Base-by-base conservation (phyloP, 2,797 vertebrate genomes). In the Numenius phaeopus region DNA sequence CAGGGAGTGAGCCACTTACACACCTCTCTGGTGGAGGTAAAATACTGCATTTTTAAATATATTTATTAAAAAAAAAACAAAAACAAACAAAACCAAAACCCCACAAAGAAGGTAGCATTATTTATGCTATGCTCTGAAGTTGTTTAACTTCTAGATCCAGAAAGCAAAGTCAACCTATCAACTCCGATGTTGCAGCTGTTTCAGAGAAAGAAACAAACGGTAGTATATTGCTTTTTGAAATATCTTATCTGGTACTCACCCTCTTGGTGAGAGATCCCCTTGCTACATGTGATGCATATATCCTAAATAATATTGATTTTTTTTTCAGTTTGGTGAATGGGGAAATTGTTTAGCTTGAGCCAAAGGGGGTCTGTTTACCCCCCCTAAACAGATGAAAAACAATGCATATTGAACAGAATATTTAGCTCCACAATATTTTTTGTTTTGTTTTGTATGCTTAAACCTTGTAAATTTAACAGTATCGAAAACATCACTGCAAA, bases 11-110 rank as follows among this genome's bases (percentile, higher is more conserved):
- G 79, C 18, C 49, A 19, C 83, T 95, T 88, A 83, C 66, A 93
- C 54, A 58, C 29, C 92, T 95, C 79, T 85, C 78, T 69, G 58
- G 44, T 88, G 73, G 39, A 92, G 39, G 62, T 70, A 83, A 97
- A 97, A 91, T 57, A 79, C 24, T 32, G 15, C 26, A 27, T 70
- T 90, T 79, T 29, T 29, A 76, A 79, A 77, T 54, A 54, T 16
- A 24, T 21, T 22, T 2, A 17, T 61, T 23, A 14, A n/a, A 23
- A 40, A 54, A 54, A 50, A 64, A 83, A 44, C 9, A 34, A 34
- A 46, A 20, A 54, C 50, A 46, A 64, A 79, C 55, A n/a, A 80
- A 10, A 29, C 61, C 46, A 13, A 49, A 67, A 81, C 11, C 46
- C 24, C 27, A 14, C 18, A 69, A 83, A 65, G 50, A 26, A 49